Conservation (phyloP, 1,140 invertebrate genomes). For the Pinna nobilis region DNA sequence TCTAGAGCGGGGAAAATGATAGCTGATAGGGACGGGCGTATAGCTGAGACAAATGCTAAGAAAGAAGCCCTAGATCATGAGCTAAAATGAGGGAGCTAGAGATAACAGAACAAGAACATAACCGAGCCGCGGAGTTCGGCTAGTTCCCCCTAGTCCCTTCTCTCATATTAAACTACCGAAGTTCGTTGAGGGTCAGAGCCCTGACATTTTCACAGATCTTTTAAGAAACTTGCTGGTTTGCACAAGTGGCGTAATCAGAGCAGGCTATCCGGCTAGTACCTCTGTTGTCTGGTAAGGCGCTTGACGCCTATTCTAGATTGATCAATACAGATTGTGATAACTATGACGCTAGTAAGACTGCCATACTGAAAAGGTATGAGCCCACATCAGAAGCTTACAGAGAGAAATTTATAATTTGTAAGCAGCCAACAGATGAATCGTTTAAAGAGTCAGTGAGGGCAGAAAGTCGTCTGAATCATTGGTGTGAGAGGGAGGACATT, state of each 20-base stretch:
- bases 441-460: not conserved
- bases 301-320: conserved; percentile 19
- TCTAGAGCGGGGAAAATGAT: too few species aligned
- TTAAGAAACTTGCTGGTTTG: conserved; percentile 18
- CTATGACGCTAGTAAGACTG: conserved; percentile 15
- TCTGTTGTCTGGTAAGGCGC: conserved; percentile 11
- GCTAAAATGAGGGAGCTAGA: too few species aligned
- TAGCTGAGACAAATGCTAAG: too few species aligned
- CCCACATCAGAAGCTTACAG: conserved; percentile 20
- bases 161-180: conserved; percentile 5
- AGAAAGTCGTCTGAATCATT: conserved; percentile 11
- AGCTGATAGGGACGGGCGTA: too few species aligned
- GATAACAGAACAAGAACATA: too few species aligned
- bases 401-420: conserved; percentile 1
- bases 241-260: conserved; percentile 15
- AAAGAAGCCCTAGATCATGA: too few species aligned
- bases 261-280: conserved; percentile 10
- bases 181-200: conserved; percentile 18
- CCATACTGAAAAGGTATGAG: conserved; percentile 27
- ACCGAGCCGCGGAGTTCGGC: too few species aligned
- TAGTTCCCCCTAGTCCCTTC: too few species aligned
- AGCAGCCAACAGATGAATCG: too few species aligned
- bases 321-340: conserved; percentile 4
- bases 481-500: conserved; percentile 20
- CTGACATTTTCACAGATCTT: conserved; percentile 19